phyloP scores from a whole-genome alignment of 2,888 invertebrate genomes.

The Hirtodrosophila confusa region DNA sequence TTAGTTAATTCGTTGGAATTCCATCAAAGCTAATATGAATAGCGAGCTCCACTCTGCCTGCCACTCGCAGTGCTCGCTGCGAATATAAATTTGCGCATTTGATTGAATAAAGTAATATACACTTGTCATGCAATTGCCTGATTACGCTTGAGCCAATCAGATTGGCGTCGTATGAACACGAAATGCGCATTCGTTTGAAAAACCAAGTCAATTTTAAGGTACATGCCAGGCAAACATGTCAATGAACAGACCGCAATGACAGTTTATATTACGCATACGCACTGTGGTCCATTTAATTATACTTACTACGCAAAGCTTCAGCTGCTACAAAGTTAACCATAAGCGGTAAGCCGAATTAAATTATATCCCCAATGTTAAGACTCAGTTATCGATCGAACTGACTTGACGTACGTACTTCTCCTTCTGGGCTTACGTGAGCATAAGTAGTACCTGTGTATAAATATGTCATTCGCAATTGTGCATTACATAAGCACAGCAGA shows the following conservation, averaged over 20 bases:
- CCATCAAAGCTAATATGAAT: conserved; percentile 33
- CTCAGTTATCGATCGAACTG: no score
- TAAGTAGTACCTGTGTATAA: no score
- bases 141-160: conserved; percentile 53
- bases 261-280: conserved; percentile 23
- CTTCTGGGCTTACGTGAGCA: no score
- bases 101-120: conserved; percentile 61
- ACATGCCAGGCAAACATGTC: conserved; percentile 7
- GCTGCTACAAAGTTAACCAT: no score
- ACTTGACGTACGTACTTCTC: no score
- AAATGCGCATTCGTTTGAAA: conserved; percentile 17
- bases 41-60: background rate
- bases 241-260: conserved; percentile 3
- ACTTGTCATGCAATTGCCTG: conserved; percentile 70
- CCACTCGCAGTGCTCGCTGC: conserved; percentile 23
- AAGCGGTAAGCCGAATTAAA: no score
- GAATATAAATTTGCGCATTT: conserved; percentile 28
- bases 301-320: no score
- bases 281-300: conserved; percentile 5
- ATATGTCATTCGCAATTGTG: no score
- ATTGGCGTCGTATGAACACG: conserved; percentile 16
- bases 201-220: conserved; percentile 8
- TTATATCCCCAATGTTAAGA: no score
- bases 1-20: conserved; percentile 60
- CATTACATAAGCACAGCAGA: no score